phyloP scores from a whole-genome alignment of 2,888 invertebrate species.

The Pycnomerus fuliginosus region DNA sequence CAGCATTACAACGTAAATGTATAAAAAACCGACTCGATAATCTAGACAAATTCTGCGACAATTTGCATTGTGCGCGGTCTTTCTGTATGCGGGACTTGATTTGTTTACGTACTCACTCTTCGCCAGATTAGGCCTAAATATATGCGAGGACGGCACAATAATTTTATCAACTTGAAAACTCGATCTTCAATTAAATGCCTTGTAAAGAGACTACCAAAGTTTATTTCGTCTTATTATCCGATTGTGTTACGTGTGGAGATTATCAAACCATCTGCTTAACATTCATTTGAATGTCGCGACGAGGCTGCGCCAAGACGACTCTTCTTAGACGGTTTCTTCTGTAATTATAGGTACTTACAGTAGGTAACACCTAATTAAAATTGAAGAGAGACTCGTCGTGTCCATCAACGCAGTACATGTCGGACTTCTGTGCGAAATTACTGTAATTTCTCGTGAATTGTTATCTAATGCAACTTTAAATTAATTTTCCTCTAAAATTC shows the following conservation, averaged over 20 bases:
- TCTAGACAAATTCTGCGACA: conserved; percentile 54
- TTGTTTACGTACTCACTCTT: conserved; percentile 48
- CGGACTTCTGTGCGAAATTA: too few relatives aligned
- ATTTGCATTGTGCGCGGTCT: conserved; percentile 54
- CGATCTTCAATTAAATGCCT: conserved; percentile 49
- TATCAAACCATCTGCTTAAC: conserved; percentile 29
- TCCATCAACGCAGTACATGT: conserved; percentile 6
- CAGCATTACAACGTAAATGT: conserved; percentile 43
- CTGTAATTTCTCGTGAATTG: too few relatives aligned
- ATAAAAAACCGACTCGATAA: conserved; percentile 46
- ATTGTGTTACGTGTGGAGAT: conserved; percentile 40
- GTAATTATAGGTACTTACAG: conserved; percentile 21
- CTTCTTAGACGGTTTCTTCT: conserved; percentile 16
- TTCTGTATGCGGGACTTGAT: conserved; percentile 44
- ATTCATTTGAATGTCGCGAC: conserved; percentile 23
- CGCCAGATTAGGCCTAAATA: conserved; percentile 50
- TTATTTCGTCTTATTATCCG: conserved; percentile 43
- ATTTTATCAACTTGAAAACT: conserved; percentile 47
- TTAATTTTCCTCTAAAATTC: too few relatives aligned
- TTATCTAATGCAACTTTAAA: too few relatives aligned
- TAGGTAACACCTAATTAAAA: conserved; percentile 20
- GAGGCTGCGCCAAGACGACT: conserved; percentile 6
- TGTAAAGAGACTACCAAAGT: conserved; percentile 29
- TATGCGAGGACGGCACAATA: conserved; percentile 46
- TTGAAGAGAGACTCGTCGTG: conserved; percentile 12